Evolutionary conservation across 2,888 invertebrate genomes (phyloP).

Genomic region (Calephelis perditalis): DNA sequence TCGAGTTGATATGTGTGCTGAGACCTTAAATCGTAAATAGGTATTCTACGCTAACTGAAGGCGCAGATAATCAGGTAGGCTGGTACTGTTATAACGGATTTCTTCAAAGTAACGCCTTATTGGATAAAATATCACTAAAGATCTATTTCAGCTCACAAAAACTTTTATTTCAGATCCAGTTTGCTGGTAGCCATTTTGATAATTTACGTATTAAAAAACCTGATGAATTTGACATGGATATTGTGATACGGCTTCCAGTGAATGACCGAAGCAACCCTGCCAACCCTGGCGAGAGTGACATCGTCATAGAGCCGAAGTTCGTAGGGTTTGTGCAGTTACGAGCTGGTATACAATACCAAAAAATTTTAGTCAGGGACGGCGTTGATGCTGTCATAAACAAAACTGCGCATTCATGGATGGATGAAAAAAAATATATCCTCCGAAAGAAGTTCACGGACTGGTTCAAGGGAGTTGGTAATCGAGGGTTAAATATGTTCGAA

Average conservation of each 20-base stretch:
- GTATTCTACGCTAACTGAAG: too few species aligned
- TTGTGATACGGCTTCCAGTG: slow-evolving; percentile 74
- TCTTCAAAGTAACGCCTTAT: too few species aligned
- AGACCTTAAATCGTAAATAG: too few species aligned
- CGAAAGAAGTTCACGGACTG: slow-evolving; percentile 68
- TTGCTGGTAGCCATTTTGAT: slow-evolving; percentile 80
- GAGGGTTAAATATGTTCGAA: slow-evolving; percentile 51
- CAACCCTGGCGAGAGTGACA: slow-evolving; percentile 44
- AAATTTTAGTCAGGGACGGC: slow-evolving; percentile 41
- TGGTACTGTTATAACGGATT: too few species aligned
- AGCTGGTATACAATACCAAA: slow-evolving; percentile 52
- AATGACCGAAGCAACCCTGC: slow-evolving; percentile 44
- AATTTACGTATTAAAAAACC: slow-evolving; percentile 76
- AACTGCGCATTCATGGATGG: slow-evolving; percentile 55
- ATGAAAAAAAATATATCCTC: slow-evolving; percentile 53
- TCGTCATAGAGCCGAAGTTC: slow-evolving; percentile 54
- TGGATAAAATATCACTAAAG: too few species aligned
- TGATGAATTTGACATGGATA: slow-evolving; percentile 80
- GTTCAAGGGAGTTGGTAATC: slow-evolving; percentile 70
- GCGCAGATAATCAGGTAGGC: too few species aligned
- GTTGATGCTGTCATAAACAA: slow-evolving; percentile 48
- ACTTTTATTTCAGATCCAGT: slow-evolving; percentile 39
- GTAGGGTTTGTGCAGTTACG: slow-evolving; percentile 69
- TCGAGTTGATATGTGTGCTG: too few species aligned
- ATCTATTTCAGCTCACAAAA: not conserved